Evolutionary conservation across 2,113 vertebrate genomes (phyloP).

Genomic region (Phalacrocorax aristotelis): DNA sequence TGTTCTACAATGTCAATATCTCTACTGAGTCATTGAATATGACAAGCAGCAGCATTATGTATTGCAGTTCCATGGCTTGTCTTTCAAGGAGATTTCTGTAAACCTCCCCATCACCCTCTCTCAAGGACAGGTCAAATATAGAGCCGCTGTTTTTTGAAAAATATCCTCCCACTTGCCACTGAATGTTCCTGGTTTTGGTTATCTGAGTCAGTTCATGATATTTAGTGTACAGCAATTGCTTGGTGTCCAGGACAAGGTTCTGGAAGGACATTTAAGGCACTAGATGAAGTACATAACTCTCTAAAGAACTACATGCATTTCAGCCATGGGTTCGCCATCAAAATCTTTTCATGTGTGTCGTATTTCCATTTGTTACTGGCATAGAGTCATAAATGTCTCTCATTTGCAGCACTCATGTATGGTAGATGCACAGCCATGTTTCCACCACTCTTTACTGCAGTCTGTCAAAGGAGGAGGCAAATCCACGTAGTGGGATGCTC

Average conservation of each 20-base stretch:
- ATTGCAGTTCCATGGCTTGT: not conserved
- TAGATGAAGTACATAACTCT: not conserved
- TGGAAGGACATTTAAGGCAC: not conserved
- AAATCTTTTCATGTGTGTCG: not conserved
- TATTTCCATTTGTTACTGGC: not conserved
- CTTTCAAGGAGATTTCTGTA: not conserved
- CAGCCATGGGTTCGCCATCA: not conserved
- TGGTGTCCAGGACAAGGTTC: not conserved
- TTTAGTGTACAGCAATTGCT: not conserved
- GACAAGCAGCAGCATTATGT: not conserved
- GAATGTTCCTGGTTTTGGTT: not conserved
- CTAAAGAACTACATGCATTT: not conserved
- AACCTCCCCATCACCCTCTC: not conserved
- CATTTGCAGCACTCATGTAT: not conserved
- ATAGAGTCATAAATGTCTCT: not conserved
- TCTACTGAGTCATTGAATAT: not conserved
- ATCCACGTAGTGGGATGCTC: not conserved
- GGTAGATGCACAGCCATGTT: fast-evolving
- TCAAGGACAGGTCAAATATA: not conserved
- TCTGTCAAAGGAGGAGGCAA: not conserved
- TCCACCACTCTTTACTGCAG: not conserved
- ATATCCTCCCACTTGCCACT: not conserved
- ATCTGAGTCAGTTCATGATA: not conserved
- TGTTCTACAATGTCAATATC: not conserved
- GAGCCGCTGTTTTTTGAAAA: not conserved